A percentile compares a stretch with the other conserved stretches of the same genome.
Conservation (phyloP, 1,140 invertebrate genomes). For the Drosophila pandora region DNA sequence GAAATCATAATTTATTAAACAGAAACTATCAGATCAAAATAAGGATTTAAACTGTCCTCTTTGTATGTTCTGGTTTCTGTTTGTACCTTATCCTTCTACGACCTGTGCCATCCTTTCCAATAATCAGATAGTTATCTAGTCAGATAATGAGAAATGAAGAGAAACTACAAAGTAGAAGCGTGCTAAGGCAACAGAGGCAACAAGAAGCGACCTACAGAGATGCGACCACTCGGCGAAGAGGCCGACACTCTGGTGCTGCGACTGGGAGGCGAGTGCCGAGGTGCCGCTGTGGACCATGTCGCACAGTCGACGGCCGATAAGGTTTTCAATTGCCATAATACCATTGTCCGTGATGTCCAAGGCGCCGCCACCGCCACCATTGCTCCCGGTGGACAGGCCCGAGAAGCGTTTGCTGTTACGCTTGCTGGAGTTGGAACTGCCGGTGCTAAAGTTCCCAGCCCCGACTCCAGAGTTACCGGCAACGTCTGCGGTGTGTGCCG, state of each 20-base stretch:
- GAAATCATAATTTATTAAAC: no score
- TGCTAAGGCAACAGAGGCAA: slow-evolving; percentile 50
- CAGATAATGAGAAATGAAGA: slow-evolving; percentile 12
- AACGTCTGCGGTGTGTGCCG: slow-evolving; percentile 24
- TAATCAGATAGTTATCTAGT: slow-evolving; percentile 1
- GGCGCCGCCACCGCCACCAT: slow-evolving; percentile 1
- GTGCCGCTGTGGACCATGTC: slow-evolving; percentile 70
- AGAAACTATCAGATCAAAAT: background rate
- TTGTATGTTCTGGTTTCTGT: background rate
- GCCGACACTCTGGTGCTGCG: slow-evolving; percentile 76
- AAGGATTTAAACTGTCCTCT: background rate
- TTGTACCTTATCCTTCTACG: background rate
- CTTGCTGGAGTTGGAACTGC: slow-evolving; percentile 37
- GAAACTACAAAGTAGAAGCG: slow-evolving; percentile 48
- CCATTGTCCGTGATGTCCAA: slow-evolving; percentile 78
- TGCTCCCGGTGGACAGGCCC: slow-evolving; percentile 52
- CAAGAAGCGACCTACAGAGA: slow-evolving; percentile 83
- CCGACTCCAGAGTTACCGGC: slow-evolving; percentile 9
- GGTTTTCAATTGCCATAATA: slow-evolving; percentile 84
- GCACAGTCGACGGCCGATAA: slow-evolving; percentile 79
- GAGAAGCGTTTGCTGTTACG: slow-evolving; percentile 74
- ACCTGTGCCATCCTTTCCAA: background rate
- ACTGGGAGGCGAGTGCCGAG: slow-evolving; percentile 69
- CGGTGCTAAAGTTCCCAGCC: slow-evolving; percentile 9
- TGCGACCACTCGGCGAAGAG: slow-evolving; percentile 82